phyloP scores from a whole-genome alignment of 2,888 invertebrate genomes.

The Cistogaster globosa region DNA sequence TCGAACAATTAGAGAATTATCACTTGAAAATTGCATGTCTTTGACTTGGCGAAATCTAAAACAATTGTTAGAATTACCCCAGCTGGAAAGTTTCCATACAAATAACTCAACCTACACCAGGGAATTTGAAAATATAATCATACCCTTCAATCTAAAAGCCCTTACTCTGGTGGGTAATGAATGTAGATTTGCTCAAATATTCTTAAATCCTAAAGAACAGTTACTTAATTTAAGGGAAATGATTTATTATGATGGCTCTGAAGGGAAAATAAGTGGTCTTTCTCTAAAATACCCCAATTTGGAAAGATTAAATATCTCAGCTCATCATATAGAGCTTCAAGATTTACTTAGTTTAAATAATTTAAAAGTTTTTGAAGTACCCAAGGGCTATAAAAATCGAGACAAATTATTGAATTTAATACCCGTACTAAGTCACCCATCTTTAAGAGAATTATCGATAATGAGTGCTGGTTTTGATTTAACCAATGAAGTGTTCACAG shows the following conservation, averaged over 20 bases:
- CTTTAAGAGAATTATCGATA: slow-evolving; percentile 13
- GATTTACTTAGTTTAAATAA: slow-evolving; percentile 25
- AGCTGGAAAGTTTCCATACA: not conserved
- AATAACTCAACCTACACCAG: slow-evolving; percentile 14
- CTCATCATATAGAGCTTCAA: not conserved
- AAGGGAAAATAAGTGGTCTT: not conserved
- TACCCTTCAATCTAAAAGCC: not conserved
- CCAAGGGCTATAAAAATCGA: not conserved
- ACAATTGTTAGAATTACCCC: slow-evolving; percentile 22
- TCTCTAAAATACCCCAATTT: slow-evolving; percentile 37
- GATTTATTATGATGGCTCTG: slow-evolving; percentile 20
- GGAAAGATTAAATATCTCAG: slow-evolving; percentile 36
- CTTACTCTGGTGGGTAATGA: slow-evolving; percentile 36
- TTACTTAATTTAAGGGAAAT: slow-evolving; percentile 21
- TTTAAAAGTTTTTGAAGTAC: slow-evolving; percentile 19
- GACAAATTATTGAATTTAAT: not conserved
- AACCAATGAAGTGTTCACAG: not conserved
- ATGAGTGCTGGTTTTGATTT: not conserved
- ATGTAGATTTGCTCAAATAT: slow-evolving; percentile 38
- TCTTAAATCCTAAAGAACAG: not conserved
- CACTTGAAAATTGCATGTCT: slow-evolving; percentile 26
- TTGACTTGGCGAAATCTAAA: slow-evolving; percentile 53
- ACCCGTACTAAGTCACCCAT: slow-evolving; percentile 16
- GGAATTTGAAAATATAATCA: slow-evolving; percentile 4
- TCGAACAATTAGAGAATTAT: not conserved